Percentiles rank a stretch among this genome's conserved stretches.
Evolutionary conservation across 1,140 invertebrate genomes (phyloP).

Genomic region (Rhopalosiphum padi): DNA sequence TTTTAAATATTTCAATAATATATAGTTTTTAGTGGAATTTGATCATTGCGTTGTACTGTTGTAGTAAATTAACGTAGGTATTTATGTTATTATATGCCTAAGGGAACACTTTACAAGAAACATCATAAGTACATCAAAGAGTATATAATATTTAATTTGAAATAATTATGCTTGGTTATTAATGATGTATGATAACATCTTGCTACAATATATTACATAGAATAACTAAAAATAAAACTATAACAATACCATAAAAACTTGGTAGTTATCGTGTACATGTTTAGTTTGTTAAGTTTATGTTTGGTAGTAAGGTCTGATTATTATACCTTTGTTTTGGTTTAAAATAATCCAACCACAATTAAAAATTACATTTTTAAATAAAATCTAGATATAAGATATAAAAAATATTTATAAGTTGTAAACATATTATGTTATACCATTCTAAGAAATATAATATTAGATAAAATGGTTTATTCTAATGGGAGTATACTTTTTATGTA

Average conservation of each 20-base stretch:
- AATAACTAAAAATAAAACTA: too few relatives aligned
- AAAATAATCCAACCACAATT: not conserved
- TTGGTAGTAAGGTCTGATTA: too few relatives aligned
- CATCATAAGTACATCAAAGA: not conserved
- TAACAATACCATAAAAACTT: too few relatives aligned
- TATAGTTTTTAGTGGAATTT: not conserved
- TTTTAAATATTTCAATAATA: not conserved
- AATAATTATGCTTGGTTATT: not conserved
- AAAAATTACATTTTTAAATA: too few relatives aligned
- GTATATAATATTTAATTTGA: not conserved
- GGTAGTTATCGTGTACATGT: too few relatives aligned
- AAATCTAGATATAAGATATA: not conserved
- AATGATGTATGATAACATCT: not conserved
- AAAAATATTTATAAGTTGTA: not conserved
- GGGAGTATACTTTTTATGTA: not conserved
- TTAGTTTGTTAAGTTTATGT: too few relatives aligned
- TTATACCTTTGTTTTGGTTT: not conserved
- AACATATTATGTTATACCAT: not conserved
- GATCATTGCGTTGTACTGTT: not conserved
- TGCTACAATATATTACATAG: not conserved
- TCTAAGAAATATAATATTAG: not conserved
- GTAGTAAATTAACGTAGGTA: not conserved
- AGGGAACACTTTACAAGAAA: conserved; percentile 15
- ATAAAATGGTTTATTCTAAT: not conserved
- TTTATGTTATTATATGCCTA: not conserved